Base-by-base conservation (phyloP, 2,888 invertebrate species). In the Volucella zonaria region DNA sequence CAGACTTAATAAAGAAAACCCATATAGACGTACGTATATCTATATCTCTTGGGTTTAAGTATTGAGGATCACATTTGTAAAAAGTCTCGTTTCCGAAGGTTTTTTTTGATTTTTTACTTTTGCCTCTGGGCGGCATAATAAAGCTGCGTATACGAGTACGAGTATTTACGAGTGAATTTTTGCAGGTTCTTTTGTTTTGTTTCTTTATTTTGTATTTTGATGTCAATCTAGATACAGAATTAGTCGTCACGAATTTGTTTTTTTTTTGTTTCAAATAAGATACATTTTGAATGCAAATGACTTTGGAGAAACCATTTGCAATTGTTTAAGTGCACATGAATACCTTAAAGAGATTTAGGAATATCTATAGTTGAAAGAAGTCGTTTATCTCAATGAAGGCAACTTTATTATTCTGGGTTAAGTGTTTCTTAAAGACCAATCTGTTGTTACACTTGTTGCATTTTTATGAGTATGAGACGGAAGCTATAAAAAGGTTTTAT, bases 1-100 rank as follows among this genome's bases (percentile, higher is more conserved):
- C 42, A 43, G 54, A 71, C 68, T 56, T 59, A 82, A 73, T 74
- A 73, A 82, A 73, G 31, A 73, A 77, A 76, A 67, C 81, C 71
- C 77, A 82, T 77, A 31, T 31, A 31, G 31, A 31, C 4, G 31
- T 31, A 31, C 31, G 6, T 31, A 31, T 31, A 31, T 31, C 6
- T 31, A 6, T 31, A 31, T 31, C 31, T 31, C 31, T 64, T 51
- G 51, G 51, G 64, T 40, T 79, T 51, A 54, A 66, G 68, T 45
- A 77, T 49, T 11, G 18, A 8, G 61, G 43, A 31, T 62, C 61
- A n/a, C 43, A 59, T 59, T 59, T 58, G 56, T 14, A 18, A 56
- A 56, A 56, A 56, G 31, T 31, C 31, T 58, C 9, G n/a, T 31
- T 54, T 54, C 11, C 52, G 23, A 52, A 23, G 9, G 8, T n/a